Evolutionary conservation across 1,140 invertebrate species (phyloP), one percentile per base, ranked within the genome.

Genomic region (Brachionus plicatilis): DNA sequence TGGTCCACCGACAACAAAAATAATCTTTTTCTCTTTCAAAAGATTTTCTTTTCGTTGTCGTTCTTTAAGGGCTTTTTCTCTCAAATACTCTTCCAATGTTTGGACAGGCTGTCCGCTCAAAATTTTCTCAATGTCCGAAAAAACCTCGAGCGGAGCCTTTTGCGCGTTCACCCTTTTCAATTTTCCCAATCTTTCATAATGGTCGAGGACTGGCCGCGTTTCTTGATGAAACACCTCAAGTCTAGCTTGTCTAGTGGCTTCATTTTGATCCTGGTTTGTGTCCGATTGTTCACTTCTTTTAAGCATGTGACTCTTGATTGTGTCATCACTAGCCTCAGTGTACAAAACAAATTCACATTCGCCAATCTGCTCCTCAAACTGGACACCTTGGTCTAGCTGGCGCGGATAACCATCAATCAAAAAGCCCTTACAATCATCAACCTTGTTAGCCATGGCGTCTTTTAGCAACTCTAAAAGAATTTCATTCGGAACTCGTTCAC

Each of bases 371-470:
- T 99, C 90, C 33, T 82, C 79, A 41, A 82, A 82, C 24, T 82
- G n/a, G n/a, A 45, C 43, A 14, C 50, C 93, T 90, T 97, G 95
- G 75, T 93, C 92, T 85, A 95, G 90, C 86, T 96, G 94, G 66
- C 95, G 91, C 0, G 96, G 95, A 89, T 94, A 97, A 0, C 95
- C 95, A 88, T 96, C 95, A 33, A 97, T 92, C 72, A 97, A 91
- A 83, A 96, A 93, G 90, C 84, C 88, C 5, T 82, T 60, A 8
- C 87, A 87, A 3, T 86, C 85, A 4, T 86, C 82, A 3, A 87
- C 60, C 33, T 89, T 89, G 5, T 85, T 85, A 17, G 87, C 37
- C 88, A 90, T 90, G 7, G 88, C 87, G 56, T 90, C 87, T 85
- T 86, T 87, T 33, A 90, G 80, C 50, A 90, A 83, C 11, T 86